A percentile compares a stretch with the other conserved stretches of the same genome.
These are phyloP conservation scores for Montipora sp. DNA, from an alignment of 64 coral and sea anemone species.

Conservation along the genomic window DNA sequence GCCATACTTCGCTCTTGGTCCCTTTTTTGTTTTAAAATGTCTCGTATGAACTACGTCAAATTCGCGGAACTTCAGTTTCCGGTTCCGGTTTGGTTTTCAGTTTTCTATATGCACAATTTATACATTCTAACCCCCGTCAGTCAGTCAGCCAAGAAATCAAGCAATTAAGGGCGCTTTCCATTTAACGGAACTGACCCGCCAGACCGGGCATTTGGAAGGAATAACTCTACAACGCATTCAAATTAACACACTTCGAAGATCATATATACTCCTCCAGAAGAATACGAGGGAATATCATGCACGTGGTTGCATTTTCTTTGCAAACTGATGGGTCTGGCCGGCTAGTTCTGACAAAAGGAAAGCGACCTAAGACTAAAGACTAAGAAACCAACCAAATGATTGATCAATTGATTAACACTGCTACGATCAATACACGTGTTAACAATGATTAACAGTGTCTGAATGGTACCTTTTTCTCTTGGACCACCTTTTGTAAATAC, in stretches of 20 bases:
- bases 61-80: background rate
- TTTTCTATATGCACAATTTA: background rate
- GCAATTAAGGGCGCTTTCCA: background rate
- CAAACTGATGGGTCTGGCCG: too few relatives aligned
- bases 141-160: background rate
- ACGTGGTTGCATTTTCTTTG: too few relatives aligned
- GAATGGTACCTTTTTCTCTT: slow-evolving; percentile 46
- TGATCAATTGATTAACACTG: background rate
- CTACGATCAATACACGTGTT: background rate
- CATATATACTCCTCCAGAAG: too few relatives aligned
- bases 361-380: too few relatives aligned
- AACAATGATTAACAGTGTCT: background rate
- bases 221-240: too few relatives aligned
- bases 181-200: too few relatives aligned
- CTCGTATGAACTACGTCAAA: background rate
- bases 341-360: too few relatives aligned
- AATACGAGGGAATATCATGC: too few relatives aligned
- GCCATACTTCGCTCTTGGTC: background rate
- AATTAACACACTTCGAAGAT: too few relatives aligned
- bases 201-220: too few relatives aligned
- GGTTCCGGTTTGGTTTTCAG: background rate
- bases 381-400: background rate
- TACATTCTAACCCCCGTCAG: background rate
- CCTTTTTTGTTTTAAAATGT: background rate
- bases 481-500: slow-evolving; percentile 28